Conservation (phyloP, 23 tunicate genomes). For the Halocynthia aurantium region DNA sequence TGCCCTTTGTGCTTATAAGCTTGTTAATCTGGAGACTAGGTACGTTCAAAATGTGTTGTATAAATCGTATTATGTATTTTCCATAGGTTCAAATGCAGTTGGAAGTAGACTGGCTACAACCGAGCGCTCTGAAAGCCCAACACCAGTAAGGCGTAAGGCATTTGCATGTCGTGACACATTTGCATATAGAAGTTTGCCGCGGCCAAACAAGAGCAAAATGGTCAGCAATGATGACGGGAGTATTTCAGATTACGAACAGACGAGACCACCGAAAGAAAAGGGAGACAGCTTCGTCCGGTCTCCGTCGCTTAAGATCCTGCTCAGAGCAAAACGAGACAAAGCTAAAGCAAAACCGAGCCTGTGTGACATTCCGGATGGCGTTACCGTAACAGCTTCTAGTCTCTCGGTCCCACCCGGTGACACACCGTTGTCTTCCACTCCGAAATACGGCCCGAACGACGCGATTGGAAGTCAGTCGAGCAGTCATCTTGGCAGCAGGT, state of each 20-base stretch:
- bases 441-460: neutral
- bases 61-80: neutral
- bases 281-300: constrained; percentile 47
- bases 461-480: neutral
- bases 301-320: constrained; percentile 63
- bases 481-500: too few relatives aligned
- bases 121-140: constrained; percentile 26
- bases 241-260: neutral
- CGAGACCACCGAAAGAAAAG: neutral
- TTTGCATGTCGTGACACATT: constrained; percentile 21
- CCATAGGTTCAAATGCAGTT: constrained; percentile 58
- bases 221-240: neutral
- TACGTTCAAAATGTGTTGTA: too few relatives aligned
- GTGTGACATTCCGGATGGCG: constrained; percentile 2
- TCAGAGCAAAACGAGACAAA: constrained; percentile 45
- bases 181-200: constrained; percentile 69
- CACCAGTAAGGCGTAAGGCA: neutral
- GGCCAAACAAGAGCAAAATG: constrained; percentile 44
- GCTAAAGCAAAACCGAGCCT: constrained; percentile 6
- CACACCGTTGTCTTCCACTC: neutral
- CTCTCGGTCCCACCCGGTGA: neutral
- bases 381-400: neutral
- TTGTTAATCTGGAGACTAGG: too few relatives aligned
- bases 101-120: constrained; percentile 69
- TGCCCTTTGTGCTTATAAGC: too few relatives aligned